phyloP scores from a whole-genome alignment of 1,140 invertebrate species.

The Planococcus citri region DNA sequence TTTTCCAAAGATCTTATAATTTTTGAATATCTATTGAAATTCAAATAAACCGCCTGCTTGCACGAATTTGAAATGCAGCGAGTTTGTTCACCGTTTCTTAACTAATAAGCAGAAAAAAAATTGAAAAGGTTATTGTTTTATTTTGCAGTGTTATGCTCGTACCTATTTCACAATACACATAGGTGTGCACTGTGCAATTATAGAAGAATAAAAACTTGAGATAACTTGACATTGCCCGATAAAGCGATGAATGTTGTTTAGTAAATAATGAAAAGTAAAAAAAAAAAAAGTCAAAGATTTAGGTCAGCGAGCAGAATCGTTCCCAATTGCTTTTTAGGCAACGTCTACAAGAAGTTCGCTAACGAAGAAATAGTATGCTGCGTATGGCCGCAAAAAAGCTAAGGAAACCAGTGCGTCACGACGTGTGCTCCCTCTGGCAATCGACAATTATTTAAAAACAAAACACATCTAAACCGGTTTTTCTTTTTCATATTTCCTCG shows the following conservation, averaged over 20 bases:
- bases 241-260: not conserved
- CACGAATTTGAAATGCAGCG: too few species aligned
- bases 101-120: too few species aligned
- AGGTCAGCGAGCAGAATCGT: not conserved
- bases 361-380: not conserved
- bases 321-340: not conserved
- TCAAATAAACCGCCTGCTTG: too few species aligned
- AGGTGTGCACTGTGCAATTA: too few species aligned
- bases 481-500: not conserved
- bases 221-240: not conserved
- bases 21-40: too few species aligned
- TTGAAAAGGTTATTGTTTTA: too few species aligned
- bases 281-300: not conserved
- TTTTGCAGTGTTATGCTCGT: too few species aligned
- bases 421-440: not conserved
- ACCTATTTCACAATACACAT: too few species aligned
- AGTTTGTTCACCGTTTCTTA: too few species aligned
- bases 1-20: too few species aligned
- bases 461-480: not conserved
- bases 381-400: not conserved
- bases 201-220: not conserved
- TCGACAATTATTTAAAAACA: not conserved
- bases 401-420: not conserved
- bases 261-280: not conserved
- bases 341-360: not conserved